A percentile compares a stretch with the other conserved stretches of the same genome.
These are phyloP conservation scores for Anoplopoma fimbria DNA, from an alignment of 2,113 vertebrate genomes.

Conservation along the genomic window DNA sequence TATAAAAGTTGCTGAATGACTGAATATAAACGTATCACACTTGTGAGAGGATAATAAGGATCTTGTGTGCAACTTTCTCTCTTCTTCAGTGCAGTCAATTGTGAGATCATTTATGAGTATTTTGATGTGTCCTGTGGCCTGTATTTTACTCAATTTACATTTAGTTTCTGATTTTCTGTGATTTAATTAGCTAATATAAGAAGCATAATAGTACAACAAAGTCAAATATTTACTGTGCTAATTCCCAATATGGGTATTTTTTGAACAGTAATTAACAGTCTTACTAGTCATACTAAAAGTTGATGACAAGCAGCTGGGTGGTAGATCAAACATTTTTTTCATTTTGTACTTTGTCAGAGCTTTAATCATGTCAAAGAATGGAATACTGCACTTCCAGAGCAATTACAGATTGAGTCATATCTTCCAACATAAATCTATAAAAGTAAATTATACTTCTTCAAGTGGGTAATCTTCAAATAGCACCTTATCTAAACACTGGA, in stretches of 20 bases:
- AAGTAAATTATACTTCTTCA: background rate
- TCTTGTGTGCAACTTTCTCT: background rate
- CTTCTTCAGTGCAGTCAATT: background rate
- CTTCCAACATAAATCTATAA: constrained; percentile 23
- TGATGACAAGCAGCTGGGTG: background rate
- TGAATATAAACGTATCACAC: background rate
- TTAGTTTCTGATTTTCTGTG: background rate
- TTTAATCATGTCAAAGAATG: constrained; percentile 33
- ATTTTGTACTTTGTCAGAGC: constrained; percentile 23
- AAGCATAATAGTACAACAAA: background rate
- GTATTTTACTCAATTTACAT: background rate
- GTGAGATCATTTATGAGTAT: background rate
- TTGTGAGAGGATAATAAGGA: background rate
- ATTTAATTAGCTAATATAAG: background rate
- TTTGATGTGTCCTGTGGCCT: background rate
- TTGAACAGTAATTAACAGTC: constrained; percentile 1
- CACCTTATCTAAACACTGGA: background rate
- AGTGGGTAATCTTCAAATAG: background rate
- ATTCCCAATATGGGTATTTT: background rate
- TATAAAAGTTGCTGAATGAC: background rate
- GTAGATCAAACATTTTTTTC: constrained; percentile 7
- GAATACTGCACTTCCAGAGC: background rate
- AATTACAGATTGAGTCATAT: constrained; percentile 31
- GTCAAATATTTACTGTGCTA: background rate
- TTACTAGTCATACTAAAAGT: constrained; percentile 14